A percentile compares a stretch with the other conserved stretches of the same genome.
phyloP scores from a whole-genome alignment of 1,140 invertebrate genomes.

The Bombus cullumanus region DNA sequence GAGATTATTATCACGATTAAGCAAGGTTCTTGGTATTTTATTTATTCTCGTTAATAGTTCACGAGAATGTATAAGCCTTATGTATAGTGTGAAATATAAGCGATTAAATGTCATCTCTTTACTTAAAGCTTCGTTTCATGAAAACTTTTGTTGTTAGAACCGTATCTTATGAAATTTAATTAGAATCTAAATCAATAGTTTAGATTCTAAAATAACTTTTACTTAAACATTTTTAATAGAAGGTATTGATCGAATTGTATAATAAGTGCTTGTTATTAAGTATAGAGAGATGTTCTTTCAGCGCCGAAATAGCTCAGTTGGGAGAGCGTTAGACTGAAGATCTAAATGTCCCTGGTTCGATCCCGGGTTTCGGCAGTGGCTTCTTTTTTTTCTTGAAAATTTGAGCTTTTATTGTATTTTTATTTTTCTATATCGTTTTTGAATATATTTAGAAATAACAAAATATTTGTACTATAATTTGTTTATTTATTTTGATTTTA shows the following conservation, averaged over 20 bases:
- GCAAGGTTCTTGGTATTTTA: background rate
- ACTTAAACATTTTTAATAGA: background rate
- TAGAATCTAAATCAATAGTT: background rate
- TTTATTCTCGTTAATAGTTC: background rate
- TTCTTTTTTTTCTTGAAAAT: conserved; percentile 47
- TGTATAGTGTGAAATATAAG: background rate
- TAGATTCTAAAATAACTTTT: background rate
- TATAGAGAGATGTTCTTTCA: no score
- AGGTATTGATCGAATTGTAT: background rate
- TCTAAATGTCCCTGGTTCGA: conserved; percentile 75
- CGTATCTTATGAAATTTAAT: background rate
- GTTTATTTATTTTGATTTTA: background rate
- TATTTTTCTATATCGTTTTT: no score
- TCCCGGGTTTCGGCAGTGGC: conserved; percentile 72
- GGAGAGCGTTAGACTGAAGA: conserved; percentile 71
- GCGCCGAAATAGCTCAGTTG: conserved; percentile 74
- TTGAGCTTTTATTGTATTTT: no score
- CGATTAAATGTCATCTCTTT: background rate
- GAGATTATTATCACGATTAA: conserved; percentile 18
- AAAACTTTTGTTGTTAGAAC: background rate
- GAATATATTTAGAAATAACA: background rate
- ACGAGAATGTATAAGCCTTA: background rate
- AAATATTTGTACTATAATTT: background rate
- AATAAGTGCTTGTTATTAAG: fast-evolving
- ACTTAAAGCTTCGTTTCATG: background rate